These are phyloP conservation scores for Folsomia manolachei DNA, from an alignment of 2,888 invertebrate species.

Conservation along the genomic window DNA sequence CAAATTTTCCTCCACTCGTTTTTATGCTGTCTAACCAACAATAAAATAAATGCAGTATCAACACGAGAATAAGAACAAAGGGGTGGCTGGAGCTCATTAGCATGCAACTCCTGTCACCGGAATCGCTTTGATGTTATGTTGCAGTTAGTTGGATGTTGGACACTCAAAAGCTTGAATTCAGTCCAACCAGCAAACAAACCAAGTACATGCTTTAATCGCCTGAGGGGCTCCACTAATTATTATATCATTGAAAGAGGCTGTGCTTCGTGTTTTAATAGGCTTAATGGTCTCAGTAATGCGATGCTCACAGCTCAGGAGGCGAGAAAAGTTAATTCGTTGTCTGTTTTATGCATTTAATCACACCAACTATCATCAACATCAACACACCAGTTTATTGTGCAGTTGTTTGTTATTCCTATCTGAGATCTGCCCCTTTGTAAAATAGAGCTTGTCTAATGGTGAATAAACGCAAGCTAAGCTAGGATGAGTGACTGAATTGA, in stretches of 20 bases:
- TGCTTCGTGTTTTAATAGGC: slow-evolving; percentile 9
- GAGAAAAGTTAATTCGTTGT: background rate
- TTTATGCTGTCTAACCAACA: too few relatives aligned
- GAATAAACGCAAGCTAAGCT: background rate
- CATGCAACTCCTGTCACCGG: slow-evolving; percentile 44
- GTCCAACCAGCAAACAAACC: slow-evolving; percentile 19
- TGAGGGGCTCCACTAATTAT: slow-evolving; percentile 48
- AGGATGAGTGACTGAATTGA: too few relatives aligned
- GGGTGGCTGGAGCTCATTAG: slow-evolving; percentile 43
- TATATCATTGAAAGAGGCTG: slow-evolving; percentile 42
- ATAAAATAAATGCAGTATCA: too few relatives aligned
- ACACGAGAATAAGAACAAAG: too few relatives aligned
- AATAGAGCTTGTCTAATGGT: background rate
- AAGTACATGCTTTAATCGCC: slow-evolving; percentile 26
- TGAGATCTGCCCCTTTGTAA: background rate
- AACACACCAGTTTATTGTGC: too few relatives aligned
- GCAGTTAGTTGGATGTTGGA: background rate
- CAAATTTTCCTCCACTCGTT: too few relatives aligned
- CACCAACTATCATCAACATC: background rate
- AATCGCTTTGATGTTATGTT: slow-evolving; percentile 48
- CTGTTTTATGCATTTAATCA: background rate
- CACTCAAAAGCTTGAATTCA: slow-evolving; percentile 23
- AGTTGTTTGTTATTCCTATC: background rate
- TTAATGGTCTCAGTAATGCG: background rate
- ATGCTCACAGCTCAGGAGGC: background rate